Evolutionary conservation across 2,888 invertebrate species (phyloP), one percentile per base, ranked within the genome.

Genomic region (Miltochrista miniata): DNA sequence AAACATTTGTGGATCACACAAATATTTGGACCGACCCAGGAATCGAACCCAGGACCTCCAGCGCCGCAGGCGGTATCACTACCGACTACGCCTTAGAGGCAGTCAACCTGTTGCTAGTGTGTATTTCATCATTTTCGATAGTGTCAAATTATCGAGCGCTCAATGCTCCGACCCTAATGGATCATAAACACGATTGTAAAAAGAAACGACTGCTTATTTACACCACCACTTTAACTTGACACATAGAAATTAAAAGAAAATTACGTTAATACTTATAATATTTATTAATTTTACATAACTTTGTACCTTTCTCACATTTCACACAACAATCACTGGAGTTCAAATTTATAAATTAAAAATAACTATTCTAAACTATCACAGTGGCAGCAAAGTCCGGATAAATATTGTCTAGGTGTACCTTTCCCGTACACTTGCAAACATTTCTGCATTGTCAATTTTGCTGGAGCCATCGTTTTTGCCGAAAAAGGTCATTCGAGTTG

Each of bases 401-500:
- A 24, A 13, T 13, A 11, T n/a, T 5, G 3, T 18, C 62, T 78
- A 86, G 61, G 77, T 74, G 68, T 92, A 92, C 51, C 90, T 76
- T 7, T 90, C 90, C 0, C 91, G 81, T 35, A 91, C 85, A 69
- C 62, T 81, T 10, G 87, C 79, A 59, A 90, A 90, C 85, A 90
- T 90, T 59, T 92, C 92, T 1, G 84, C 89, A 35, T 88, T 83
- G 56, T 90, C 89, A 9, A 83, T 83, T 49, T 87, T 85, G 54
- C 92, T 82, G 1, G 88, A 67, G 2, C 85, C 88, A 35, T 91
- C 92, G 45, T 87, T 89, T 61, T 90, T 92, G 10, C 93, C 93
- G 69, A 93, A 93, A 71, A 92, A 93, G 0, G 93, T 93, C 67
- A 91, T 92, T 65, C 89, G 93, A 7, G 93, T 92, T 9, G 93